Base-by-base conservation (phyloP, 2,113 vertebrate species). In the Odocoileus virginianus region DNA sequence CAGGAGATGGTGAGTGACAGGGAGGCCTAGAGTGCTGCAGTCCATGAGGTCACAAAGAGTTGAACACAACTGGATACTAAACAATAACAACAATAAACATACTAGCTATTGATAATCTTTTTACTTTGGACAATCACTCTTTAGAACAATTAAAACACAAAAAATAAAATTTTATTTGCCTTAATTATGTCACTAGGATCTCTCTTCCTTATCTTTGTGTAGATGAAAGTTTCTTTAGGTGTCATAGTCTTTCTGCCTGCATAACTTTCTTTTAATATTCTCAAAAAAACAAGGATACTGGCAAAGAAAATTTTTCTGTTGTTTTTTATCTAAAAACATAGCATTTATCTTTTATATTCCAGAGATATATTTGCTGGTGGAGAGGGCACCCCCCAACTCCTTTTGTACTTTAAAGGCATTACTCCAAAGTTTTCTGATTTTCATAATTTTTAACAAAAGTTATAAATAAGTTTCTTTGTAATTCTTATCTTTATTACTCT, bases 1-100 rank as follows among this genome's bases (percentile, higher is more conserved):
- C 6, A 14, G 71, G 36, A 76, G 36, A 43, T 14, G 71, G 3
- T 25, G 36, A 76, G 36, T 40, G 36, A 74, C 71, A 76, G 71
- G 21, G 6, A 43, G 1, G 23, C 36, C 12, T 76, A 27, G 5
- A 0, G 1, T 43, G 6, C 36, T 76, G 36, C 21, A 76, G 36
- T 76, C 36, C 71, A 76, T 14, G 5, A 14, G 36, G 23, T 76
- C 12, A 1, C 36, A 76, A 74, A 25, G 21, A 76, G 11, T 27
- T 14, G 12, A 43, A 27, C 36, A 76, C 36, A 43, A 43, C 12
- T 43, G 71, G 23, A 12, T 76, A 71, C 67, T 40, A 2, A 71
- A 71, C 1, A 71, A 40, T n/a, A 71, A 71, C 10, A 71, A 12
- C 4, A 11, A 10, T 33, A 30, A 60, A 27, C 57, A 58, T 40